Percentiles rank a stretch among this genome's conserved stretches.
Conservation (phyloP, 2,113 vertebrate genomes). For the Amia ocellicauda region DNA sequence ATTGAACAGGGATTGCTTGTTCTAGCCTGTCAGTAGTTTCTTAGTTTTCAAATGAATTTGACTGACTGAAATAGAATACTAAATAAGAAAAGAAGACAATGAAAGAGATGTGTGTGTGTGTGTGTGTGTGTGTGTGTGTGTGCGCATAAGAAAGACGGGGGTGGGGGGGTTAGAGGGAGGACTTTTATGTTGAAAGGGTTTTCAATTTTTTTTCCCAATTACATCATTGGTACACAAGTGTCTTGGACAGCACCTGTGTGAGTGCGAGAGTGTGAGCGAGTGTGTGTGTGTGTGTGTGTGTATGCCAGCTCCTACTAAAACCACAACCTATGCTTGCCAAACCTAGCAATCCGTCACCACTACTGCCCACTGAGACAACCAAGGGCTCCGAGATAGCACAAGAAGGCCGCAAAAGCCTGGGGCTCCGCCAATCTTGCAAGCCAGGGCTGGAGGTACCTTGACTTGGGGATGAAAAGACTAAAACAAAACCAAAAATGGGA, state of each 20-base stretch:
- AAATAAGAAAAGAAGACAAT: background rate
- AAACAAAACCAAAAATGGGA: too few species aligned
- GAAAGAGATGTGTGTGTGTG: conserved; percentile 1
- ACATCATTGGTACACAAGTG: conserved; percentile 73
- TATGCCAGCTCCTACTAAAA: conserved; percentile 64
- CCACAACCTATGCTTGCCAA: conserved; percentile 60
- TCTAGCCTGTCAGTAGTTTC: too few species aligned
- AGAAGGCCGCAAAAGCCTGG: conserved; percentile 38
- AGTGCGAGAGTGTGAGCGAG: background rate
- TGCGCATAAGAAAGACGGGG: background rate
- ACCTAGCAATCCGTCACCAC: conserved; percentile 58
- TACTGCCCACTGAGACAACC: conserved; percentile 45
- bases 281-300: conserved; percentile 28
- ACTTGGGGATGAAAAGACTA: conserved; percentile 4
- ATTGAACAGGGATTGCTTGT: too few species aligned
- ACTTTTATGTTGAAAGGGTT: conserved; percentile 54
- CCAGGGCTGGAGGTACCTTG: background rate
- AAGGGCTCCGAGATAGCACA: conserved; percentile 25
- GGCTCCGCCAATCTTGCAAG: background rate
- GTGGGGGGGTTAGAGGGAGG: conserved; percentile 47
- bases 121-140: background rate
- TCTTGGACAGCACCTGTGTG: conserved; percentile 72
- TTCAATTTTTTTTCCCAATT: conserved; percentile 50
- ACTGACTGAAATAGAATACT: too few species aligned
- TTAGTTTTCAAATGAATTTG: too few species aligned